Conservation (phyloP, 1,140 invertebrate genomes). For the Oedothorax gibbosus region DNA sequence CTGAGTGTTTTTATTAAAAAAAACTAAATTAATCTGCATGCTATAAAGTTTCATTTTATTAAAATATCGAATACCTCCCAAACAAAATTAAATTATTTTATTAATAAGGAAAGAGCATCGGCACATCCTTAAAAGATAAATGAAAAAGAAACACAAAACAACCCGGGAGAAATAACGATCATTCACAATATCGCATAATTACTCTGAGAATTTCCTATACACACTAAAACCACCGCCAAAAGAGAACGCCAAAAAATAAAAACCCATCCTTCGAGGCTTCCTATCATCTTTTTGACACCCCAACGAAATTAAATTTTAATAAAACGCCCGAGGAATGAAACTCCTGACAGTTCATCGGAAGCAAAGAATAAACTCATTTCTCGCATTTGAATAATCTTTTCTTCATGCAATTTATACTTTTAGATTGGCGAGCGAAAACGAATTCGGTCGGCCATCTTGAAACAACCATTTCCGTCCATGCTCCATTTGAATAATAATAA, state of each 20-base stretch:
- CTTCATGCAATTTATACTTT: constrained; percentile 54
- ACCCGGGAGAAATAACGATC: no score
- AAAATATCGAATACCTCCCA: no score
- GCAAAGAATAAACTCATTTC: constrained; percentile 32
- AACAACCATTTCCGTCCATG: constrained; percentile 5
- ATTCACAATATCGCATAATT: no score
- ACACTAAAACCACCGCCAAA: no score
- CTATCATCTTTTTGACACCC: constrained; percentile 11
- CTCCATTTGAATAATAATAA: background rate
- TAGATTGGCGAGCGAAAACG: constrained; percentile 25
- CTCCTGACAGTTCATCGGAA: constrained; percentile 51
- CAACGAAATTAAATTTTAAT: constrained; percentile 57
- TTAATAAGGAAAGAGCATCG: no score
- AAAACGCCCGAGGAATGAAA: constrained; percentile 30
- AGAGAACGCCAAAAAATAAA: background rate
- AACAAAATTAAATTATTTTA: no score
- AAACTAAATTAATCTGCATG: no score
- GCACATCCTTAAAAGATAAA: no score
- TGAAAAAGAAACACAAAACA: no score
- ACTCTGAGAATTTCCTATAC: no score
- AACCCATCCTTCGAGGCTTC: constrained; percentile 2
- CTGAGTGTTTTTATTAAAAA: no score
- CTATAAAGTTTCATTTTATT: no score
- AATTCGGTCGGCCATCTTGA: constrained; percentile 22
- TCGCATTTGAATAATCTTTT: constrained; percentile 54